Conservation (phyloP, 1,140 invertebrate species). For the Brachionus plicatilis region DNA sequence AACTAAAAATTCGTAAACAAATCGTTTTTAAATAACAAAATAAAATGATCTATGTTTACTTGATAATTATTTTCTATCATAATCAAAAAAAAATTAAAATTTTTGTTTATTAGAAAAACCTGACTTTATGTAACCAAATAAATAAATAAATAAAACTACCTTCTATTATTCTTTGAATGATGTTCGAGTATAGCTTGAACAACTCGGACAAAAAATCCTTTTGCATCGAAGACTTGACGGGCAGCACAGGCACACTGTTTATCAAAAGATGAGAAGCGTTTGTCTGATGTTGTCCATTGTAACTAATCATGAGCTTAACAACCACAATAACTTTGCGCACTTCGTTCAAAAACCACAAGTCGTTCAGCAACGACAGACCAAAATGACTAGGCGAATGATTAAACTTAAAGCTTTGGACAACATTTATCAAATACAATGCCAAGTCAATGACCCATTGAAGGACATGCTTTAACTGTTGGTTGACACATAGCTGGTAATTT, state of each 20-base stretch:
- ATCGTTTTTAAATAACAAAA: not conserved
- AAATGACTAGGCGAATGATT: not conserved
- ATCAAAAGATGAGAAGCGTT: not conserved
- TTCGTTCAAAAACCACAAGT: slow-evolving; percentile 25
- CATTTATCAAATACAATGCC: slow-evolving; percentile 20
- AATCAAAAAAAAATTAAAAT: not conserved
- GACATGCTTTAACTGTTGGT: slow-evolving; percentile 23
- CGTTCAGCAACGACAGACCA: not conserved
- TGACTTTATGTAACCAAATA: not conserved
- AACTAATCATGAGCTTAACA: not conserved
- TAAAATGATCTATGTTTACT: not conserved
- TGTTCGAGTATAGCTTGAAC: not conserved
- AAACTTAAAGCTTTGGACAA: not conserved
- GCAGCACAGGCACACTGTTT: slow-evolving; percentile 19
- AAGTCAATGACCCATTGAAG: slow-evolving; percentile 14
- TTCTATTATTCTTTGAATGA: not conserved
- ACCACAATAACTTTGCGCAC: slow-evolving; percentile 9
- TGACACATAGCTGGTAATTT: not conserved
- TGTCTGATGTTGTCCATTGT: not conserved
- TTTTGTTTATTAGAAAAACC: not conserved
- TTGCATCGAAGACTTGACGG: slow-evolving; percentile 9
- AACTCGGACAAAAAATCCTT: slow-evolving; percentile 27
- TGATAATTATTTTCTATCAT: not conserved
- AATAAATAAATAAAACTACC: not conserved
- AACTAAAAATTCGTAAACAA: not conserved